These are phyloP conservation scores for Amphipyra berbera DNA, from an alignment of 2,888 invertebrate species.

Conservation along the genomic window DNA sequence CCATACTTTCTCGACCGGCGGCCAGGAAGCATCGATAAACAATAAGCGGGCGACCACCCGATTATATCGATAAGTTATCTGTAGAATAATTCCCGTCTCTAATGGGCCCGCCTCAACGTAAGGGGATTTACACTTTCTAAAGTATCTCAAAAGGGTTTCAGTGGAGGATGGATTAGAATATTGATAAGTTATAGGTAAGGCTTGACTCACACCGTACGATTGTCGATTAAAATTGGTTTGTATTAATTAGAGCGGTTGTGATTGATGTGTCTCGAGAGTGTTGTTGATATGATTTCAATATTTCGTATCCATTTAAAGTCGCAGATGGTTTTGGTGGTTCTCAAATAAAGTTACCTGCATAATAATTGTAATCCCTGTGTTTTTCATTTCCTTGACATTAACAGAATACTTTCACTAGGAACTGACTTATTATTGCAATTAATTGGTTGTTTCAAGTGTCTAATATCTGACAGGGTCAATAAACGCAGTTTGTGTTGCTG, in stretches of 20 bases:
- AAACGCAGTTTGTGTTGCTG: too few species aligned
- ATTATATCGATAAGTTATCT: slow-evolving; percentile 86
- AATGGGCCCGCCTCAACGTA: slow-evolving; percentile 83
- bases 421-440: too few species aligned
- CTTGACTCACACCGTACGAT: slow-evolving; percentile 39
- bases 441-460: too few species aligned
- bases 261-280: background rate
- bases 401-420: too few species aligned
- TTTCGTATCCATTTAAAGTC: too few species aligned
- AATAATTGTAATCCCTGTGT: too few species aligned
- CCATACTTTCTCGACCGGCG: slow-evolving; percentile 77
- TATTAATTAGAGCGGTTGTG: background rate
- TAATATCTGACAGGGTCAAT: too few species aligned
- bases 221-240: background rate
- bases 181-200: slow-evolving; percentile 71
- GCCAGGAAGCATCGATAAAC: slow-evolving; percentile 83
- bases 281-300: too few species aligned
- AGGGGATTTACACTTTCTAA: slow-evolving; percentile 89
- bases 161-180: slow-evolving; percentile 84
- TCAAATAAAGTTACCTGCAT: too few species aligned
- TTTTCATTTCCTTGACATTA: too few species aligned
- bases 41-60: slow-evolving; percentile 83
- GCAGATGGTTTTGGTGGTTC: too few species aligned
- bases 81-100: slow-evolving; percentile 82
- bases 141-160: slow-evolving; percentile 79